Percentiles rank a stretch among this genome's conserved stretches.
These are phyloP conservation scores for Gadus macrocephalus DNA, from an alignment of 2,113 vertebrate species.

Conservation along the genomic window DNA sequence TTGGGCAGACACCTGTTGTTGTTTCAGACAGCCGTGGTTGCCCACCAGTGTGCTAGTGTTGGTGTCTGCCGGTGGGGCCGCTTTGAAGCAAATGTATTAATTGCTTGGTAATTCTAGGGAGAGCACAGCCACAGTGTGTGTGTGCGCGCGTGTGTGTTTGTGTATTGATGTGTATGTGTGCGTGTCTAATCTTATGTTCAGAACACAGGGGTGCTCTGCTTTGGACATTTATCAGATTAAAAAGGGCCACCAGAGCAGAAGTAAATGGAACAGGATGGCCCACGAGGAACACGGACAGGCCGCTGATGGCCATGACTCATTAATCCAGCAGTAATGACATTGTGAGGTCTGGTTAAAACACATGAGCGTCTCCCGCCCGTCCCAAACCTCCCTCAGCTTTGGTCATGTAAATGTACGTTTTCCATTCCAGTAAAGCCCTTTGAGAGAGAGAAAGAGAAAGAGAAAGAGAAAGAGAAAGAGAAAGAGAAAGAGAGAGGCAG, in stretches of 20 bases:
- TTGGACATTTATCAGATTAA: conserved; percentile 51
- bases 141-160: not conserved
- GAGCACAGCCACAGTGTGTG: not conserved
- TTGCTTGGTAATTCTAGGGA: not conserved
- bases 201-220: conserved; percentile 35
- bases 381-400: too few species aligned
- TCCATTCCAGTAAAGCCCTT: too few species aligned
- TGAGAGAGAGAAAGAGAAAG: not conserved
- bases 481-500: conserved; percentile 12
- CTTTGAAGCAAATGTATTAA: not conserved
- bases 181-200: conserved; percentile 26
- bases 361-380: too few species aligned
- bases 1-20: too few species aligned
- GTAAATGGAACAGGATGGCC: conserved; percentile 26
- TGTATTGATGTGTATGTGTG: too few species aligned
- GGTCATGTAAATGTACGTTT: too few species aligned
- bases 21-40: too few species aligned
- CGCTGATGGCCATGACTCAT: conserved; percentile 35
- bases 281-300: conserved; percentile 5
- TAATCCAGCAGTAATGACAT: conserved; percentile 32
- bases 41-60: not conserved
- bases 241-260: conserved; percentile 49
- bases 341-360: too few species aligned
- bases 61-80: not conserved
- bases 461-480: conserved; percentile 5